Conservation (phyloP, 2,113 vertebrate genomes). For the Xiphorhynchus elegans region DNA sequence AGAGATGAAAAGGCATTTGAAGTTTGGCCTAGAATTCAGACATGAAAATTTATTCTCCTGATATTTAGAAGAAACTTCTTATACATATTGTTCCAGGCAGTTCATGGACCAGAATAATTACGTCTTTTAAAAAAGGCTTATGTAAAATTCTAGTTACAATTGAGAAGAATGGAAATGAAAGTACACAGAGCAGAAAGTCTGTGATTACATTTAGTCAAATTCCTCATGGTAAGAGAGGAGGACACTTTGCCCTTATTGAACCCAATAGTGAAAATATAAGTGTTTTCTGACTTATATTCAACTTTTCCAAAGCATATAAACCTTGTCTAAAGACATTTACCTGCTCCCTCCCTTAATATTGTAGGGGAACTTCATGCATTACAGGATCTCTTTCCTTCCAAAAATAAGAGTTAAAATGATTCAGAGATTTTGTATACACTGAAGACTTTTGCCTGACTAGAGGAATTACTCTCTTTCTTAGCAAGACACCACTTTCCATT, state of each 20-base stretch:
- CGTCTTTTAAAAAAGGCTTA: background rate
- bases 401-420: background rate
- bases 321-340: background rate
- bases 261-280: background rate
- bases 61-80: background rate
- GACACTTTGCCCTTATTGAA: background rate
- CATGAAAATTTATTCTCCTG: conserved; percentile 44
- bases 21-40: conserved; percentile 7
- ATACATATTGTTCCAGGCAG: background rate
- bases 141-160: background rate
- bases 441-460: background rate
- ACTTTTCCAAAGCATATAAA: background rate
- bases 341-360: background rate
- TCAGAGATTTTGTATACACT: background rate
- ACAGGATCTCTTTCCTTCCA: background rate
- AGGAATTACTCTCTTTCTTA: background rate
- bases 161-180: background rate
- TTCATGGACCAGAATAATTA: background rate
- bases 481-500: background rate
- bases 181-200: background rate
- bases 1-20: conserved; percentile 19
- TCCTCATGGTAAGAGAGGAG: background rate
- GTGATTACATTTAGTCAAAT: background rate
- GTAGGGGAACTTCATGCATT: background rate
- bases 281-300: background rate